Percentiles rank a stretch among this genome's conserved stretches.
Conservation (phyloP, 2,113 vertebrate species). For the Melanotaenia duboulayi region DNA sequence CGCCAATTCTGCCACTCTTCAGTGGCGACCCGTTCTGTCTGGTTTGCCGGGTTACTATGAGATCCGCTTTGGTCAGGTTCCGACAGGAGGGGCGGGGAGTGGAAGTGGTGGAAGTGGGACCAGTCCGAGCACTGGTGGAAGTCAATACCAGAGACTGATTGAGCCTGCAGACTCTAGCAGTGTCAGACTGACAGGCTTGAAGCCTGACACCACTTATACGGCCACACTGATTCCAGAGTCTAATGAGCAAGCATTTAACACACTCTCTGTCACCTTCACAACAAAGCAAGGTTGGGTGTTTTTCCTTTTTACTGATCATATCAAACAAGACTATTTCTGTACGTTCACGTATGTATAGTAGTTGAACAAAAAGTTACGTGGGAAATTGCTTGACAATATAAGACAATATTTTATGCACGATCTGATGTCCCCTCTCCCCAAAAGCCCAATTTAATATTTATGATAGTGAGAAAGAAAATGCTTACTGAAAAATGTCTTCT, state of each 20-base stretch:
- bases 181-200: conserved; percentile 79
- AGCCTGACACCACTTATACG: conserved; percentile 87
- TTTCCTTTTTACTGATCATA: background rate
- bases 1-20: conserved; percentile 83
- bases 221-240: conserved; percentile 88
- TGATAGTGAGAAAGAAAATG: no score
- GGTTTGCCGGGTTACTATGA: conserved; percentile 84
- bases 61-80: conserved; percentile 81
- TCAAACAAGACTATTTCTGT: background rate
- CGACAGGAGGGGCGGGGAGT: conserved; percentile 9
- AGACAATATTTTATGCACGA: no score
- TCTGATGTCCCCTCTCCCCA: no score
- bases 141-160: conserved; percentile 72
- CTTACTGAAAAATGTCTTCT: background rate
- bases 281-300: conserved; percentile 84
- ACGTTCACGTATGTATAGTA: background rate
- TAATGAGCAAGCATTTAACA: conserved; percentile 79
- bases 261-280: conserved; percentile 84
- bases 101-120: conserved; percentile 41
- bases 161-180: conserved; percentile 80
- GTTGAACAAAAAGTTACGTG: no score
- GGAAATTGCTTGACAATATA: no score
- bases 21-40: conserved; percentile 87
- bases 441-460: background rate
- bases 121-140: conserved; percentile 67